phyloP scores from a whole-genome alignment of 2,888 invertebrate genomes.

The Mesochorus sp. region DNA sequence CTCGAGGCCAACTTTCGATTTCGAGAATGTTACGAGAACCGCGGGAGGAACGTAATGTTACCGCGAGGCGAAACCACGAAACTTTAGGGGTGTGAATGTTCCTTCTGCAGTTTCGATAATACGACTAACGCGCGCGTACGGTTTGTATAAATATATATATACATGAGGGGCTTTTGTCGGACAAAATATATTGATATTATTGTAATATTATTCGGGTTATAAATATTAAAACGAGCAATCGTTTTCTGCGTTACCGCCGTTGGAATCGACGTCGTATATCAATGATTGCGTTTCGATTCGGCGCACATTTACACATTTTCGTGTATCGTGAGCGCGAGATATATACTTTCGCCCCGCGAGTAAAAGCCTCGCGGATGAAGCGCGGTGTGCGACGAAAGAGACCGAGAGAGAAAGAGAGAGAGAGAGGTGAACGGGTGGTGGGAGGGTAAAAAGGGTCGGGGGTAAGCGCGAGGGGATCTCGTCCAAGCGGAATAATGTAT shows the following conservation, averaged over 20 bases:
- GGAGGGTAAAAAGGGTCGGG: not conserved
- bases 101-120: conserved; percentile 38
- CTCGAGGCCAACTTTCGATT: conserved; percentile 37
- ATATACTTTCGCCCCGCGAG: conserved; percentile 13
- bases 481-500: conserved; percentile 61
- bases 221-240: not conserved
- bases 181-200: too few species aligned
- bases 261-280: conserved; percentile 8
- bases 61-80: conserved; percentile 28
- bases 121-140: not conserved
- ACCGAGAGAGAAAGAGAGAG: not conserved
- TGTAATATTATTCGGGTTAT: too few species aligned
- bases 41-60: not conserved
- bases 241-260: not conserved
- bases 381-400: conserved; percentile 7
- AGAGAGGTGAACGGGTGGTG: not conserved
- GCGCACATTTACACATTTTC: not conserved
- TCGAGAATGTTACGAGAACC: not conserved
- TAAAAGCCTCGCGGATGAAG: not conserved
- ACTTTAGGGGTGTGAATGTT: conserved; percentile 42
- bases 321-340: conserved; percentile 10
- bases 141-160: not conserved
- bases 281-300: conserved; percentile 5
- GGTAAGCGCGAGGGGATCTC: conserved; percentile 22
- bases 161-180: conserved; percentile 9